Base-by-base conservation (phyloP, 2,888 invertebrate species). In the Ernsta delagoae region DNA sequence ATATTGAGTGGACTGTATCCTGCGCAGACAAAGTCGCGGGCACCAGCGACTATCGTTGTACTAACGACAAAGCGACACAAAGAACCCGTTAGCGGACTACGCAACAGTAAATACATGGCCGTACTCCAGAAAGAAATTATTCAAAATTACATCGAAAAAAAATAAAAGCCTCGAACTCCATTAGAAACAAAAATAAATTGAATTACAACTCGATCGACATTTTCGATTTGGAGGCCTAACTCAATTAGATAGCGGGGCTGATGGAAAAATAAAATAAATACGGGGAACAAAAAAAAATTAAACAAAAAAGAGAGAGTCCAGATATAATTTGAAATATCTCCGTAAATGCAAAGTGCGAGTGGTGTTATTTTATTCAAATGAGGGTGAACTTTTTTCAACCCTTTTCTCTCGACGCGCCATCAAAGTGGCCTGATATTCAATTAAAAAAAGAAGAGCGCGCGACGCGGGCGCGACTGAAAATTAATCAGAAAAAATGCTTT, bases 301-400 rank as follows among this genome's bases (percentile, higher is more conserved):
- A 92, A 91, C 71, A 85, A 85, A 89, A 90, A 60, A 92, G 89
- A 87, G 89, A 87, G 88, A 89, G 90, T 90, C 89, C 90, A 92
- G 93, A 92, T 93, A 92, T 93, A 93, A 93, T 93, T 92, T 92
- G 92, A 92, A 93, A 93, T 93, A 93, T 93, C 92, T 91, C 90
- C 90, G 93, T 91, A 92, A 93, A 93, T 92, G 93, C 91, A 92
- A 92, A 93, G 92, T 90, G 90, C 84, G 92, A 93, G 93, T 92
- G 91, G 91, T 92, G 93, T 93, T 93, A 93, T 93, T 93, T 93
- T 93, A 93, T 93, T 93, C 92, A 93, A 93, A 93, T 93, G 92
- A 93, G 93, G 90, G 86, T 82, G 86, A 92, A 90, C 88, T 92
- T 92, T 93, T 89, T 91, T 90, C 84, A 91, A 88, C 91, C 93